Percentiles rank a stretch among this genome's conserved stretches.
These are phyloP conservation scores for Phortica okadai DNA, from an alignment of 2,888 invertebrate species.

Conservation along the genomic window DNA sequence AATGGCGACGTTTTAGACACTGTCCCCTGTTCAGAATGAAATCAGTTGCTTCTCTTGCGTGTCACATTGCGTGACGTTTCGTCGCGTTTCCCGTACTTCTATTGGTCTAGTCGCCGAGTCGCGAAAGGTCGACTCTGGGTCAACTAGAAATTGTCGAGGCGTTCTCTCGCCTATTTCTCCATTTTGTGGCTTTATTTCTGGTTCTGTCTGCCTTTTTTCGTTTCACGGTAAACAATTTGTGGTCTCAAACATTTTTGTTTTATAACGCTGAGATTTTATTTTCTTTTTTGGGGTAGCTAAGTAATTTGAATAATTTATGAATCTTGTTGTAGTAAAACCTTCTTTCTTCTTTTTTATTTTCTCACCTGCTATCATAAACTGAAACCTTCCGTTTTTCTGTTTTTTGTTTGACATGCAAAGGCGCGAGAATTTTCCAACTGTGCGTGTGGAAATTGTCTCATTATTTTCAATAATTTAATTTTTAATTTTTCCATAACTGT, in stretches of 20 bases:
- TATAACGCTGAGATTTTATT: background rate
- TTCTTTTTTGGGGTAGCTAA: background rate
- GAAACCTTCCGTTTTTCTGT: background rate
- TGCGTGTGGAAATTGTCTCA: constrained; percentile 1
- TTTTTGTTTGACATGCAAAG: constrained; percentile 28
- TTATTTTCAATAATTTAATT: constrained; percentile 12
- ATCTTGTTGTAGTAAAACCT: background rate
- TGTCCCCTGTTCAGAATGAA: background rate
- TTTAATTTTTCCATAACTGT: no score
- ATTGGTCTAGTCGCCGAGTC: background rate
- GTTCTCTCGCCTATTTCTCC: constrained; percentile 16
- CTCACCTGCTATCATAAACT: constrained; percentile 17
- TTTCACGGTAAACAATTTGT: no score
- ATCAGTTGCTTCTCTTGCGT: constrained; percentile 28
- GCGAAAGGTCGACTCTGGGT: background rate
- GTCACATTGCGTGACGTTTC: constrained; percentile 40
- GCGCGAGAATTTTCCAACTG: constrained; percentile 15
- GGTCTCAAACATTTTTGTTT: constrained; percentile 21
- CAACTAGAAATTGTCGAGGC: constrained; percentile 26
- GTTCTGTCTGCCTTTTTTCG: no score
- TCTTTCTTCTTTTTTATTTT: background rate
- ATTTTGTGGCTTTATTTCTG: background rate
- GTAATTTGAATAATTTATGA: background rate
- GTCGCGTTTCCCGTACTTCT: constrained; percentile 8
- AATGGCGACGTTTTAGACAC: background rate